Conservation (phyloP, 2,888 invertebrate species). For the Tetanocera ferruginea region DNA sequence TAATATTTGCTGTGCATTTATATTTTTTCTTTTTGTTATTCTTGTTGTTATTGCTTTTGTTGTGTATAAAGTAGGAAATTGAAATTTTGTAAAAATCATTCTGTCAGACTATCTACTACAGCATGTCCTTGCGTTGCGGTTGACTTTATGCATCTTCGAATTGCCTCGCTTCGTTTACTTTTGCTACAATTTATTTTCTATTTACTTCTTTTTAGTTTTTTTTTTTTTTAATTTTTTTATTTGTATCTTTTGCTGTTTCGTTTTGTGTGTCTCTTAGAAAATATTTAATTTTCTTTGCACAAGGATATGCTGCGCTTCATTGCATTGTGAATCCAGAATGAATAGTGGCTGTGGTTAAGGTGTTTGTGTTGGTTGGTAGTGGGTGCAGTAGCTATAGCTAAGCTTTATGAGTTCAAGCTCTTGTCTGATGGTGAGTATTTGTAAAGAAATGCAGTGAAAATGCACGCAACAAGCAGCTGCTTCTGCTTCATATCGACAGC, state of each 20-base stretch:
- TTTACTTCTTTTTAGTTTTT: background rate
- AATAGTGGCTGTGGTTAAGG: background rate
- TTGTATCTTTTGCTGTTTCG: background rate
- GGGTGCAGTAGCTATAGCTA: background rate
- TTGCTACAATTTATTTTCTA: background rate
- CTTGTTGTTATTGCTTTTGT: background rate
- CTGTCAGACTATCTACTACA: background rate
- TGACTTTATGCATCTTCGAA: background rate
- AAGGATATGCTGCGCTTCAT: slow-evolving; percentile 22
- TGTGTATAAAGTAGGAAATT: slow-evolving; percentile 16
- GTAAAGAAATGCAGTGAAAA: background rate
- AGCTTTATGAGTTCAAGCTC: no score
- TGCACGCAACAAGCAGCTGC: slow-evolving; percentile 1
- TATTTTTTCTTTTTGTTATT: background rate
- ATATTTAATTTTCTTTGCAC: slow-evolving; percentile 31
- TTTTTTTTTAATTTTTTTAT: background rate
- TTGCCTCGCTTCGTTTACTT: slow-evolving; percentile 19
- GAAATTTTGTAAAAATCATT: slow-evolving; percentile 24
- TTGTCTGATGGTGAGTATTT: no score
- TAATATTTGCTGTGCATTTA: background rate
- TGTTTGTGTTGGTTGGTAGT: background rate
- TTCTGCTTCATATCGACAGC: background rate
- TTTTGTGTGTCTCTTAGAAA: background rate
- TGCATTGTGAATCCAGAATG: background rate
- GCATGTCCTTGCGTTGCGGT: background rate